Base-by-base conservation (phyloP, 2,797 vertebrate species). In the Sciaenops ocellatus region DNA sequence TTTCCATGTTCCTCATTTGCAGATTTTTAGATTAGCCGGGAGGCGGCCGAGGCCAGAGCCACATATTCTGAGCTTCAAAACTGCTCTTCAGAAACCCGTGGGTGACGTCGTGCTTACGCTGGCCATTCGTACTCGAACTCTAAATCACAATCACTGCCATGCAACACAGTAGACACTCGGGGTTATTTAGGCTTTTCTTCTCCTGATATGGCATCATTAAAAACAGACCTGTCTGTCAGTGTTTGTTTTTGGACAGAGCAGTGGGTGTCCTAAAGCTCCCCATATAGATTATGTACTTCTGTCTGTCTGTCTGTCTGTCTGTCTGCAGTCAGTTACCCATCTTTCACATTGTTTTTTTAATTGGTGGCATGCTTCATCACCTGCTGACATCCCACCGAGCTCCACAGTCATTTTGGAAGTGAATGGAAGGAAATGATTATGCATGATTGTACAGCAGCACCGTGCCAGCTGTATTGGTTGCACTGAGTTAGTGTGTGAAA, bases 301-400 rank as follows among this genome's bases (percentile, higher is more conserved):
- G 28, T 52, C 46, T 54, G 42, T 48, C 34, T 79, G 44, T 5
- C 28, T 34, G 34, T 2, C 34, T 34, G 34, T 8, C 34, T 54
- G 42, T 46, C 34, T 79, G 41, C 60, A 66, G 71, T 56, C 65
- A 51, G 47, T 76, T 64, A 72, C 20, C 68, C 61, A 64, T 80
- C 42, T 70, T 74, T 83, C 41, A 65, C 73, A 82, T 79, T 78
- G 66, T 57, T 75, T 66, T 44, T 44, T 73, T 88, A 80, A 85
- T 69, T 51, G 60, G 64, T 57, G 59, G 38, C 50, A 50, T 0
- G 18, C 64, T 73, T 74, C 52, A 42, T 83, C 73, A 78, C 51
- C 57, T 46, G 6, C 59, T 67, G 69, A 42, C 54, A 68, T 71
- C 72, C 73, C 73, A 34, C 42, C 51, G 60, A 42, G 57, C 46